Base-by-base conservation (phyloP, 2,113 vertebrate genomes). In the Percina caprodes region DNA sequence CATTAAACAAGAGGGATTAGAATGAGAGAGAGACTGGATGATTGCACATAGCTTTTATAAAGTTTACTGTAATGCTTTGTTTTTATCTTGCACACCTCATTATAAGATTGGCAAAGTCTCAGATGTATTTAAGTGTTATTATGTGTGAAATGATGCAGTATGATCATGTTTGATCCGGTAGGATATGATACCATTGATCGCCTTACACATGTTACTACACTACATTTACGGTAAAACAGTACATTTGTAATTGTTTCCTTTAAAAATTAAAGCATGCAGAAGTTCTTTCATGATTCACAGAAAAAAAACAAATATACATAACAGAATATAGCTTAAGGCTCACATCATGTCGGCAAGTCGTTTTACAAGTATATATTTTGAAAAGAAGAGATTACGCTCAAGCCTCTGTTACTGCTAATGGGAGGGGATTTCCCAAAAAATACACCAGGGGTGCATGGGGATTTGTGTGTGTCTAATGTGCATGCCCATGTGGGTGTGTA, bases 1-100 rank as follows among this genome's bases (percentile, higher is more conserved):
- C 75, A 80, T 87, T 86, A 86, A 91, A 85, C 56, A 79, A 70
- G 35, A 69, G 52, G 79, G 75, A 86, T 90, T 86, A 85, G 66
- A 81, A 79, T 39, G 35, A 77, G 66, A 76, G 63, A 55, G 76
- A 86, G 60, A 69, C 65, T 1, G 35, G 33, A 18, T 67, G 69
- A 85, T 79, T 86, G 78, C 55, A 82, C 55, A 39, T 46, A 42
- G 59, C 42, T 82, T 86, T 91, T 51, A 80, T 70, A 46, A 73
- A 55, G 58, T 86, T 88, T 76, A 84, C 80, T 42, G 74, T 83
- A 77, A 89, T 63, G 30, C 69, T 82, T 85, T 77, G 65, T 69
- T 84, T 83, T 78, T 60, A 69, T 58, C 76, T 80, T 77, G 23
- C 70, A 73, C 2, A 10, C 2, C 77, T 82, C 54, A 81, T 86